A percentile compares a stretch with the other conserved stretches of the same genome.
Conservation (phyloP, 2,797 vertebrate genomes). For the Sphenopsis melanotis region DNA sequence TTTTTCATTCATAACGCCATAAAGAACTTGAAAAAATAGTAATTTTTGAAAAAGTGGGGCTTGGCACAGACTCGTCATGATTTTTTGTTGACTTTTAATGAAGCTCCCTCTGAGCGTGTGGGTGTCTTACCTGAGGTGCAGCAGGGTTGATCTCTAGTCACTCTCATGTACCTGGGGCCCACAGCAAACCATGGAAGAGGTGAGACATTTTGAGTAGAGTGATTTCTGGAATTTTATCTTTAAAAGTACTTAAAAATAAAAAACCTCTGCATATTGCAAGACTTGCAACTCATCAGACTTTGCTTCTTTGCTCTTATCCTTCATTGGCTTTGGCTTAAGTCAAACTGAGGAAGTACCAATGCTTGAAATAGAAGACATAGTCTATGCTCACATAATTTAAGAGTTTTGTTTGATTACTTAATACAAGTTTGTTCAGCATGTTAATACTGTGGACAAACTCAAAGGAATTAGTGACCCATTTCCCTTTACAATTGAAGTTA, state of each 20-base stretch:
- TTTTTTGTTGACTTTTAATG: not conserved
- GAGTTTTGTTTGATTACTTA: not conserved
- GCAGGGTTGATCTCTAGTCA: not conserved
- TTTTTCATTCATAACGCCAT: not conserved
- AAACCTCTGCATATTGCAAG: fast-evolving
- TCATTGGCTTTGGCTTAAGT: not conserved
- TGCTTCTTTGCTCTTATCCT: not conserved
- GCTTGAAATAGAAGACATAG: not conserved
- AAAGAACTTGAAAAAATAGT: not conserved
- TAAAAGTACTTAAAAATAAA: not conserved
- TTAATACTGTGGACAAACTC: not conserved
- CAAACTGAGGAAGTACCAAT: not conserved
- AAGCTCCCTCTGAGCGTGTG: not conserved
- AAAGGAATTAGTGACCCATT: not conserved
- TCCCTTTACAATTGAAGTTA: not conserved
- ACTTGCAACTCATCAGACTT: not conserved
- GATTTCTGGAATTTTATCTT: not conserved
- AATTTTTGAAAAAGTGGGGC: not conserved
- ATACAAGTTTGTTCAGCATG: not conserved
- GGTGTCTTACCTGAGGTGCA: not conserved
- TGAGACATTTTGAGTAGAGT: not conserved
- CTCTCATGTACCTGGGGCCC: fast-evolving
- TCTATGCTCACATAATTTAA: not conserved
- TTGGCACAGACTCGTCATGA: not conserved
- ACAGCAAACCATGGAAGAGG: not conserved